A percentile compares a stretch with the other conserved stretches of the same genome.
Conservation (phyloP, 2,888 invertebrate genomes). For the Diarsia dahlii region DNA sequence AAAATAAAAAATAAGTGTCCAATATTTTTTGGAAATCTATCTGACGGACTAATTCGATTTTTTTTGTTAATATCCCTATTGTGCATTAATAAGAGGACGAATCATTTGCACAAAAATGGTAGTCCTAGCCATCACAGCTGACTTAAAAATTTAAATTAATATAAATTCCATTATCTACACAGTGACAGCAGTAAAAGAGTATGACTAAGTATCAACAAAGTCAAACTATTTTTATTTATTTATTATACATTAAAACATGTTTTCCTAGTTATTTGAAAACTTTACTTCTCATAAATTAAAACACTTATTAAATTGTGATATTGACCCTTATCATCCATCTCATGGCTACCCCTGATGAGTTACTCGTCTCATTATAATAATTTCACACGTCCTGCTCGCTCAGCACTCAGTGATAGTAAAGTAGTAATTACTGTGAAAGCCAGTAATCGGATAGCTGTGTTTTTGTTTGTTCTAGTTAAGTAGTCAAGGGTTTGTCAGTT, state of each 20-base stretch:
- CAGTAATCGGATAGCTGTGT: slow-evolving; percentile 58
- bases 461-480: slow-evolving; percentile 58
- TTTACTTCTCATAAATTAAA: background rate
- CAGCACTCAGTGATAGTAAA: slow-evolving; percentile 30
- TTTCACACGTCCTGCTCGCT: slow-evolving; percentile 67
- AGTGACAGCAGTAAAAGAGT: too few relatives aligned
- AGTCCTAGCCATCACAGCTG: too few relatives aligned
- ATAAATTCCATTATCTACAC: too few relatives aligned
- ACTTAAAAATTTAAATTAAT: too few relatives aligned
- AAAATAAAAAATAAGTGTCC: too few relatives aligned
- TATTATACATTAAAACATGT: background rate
- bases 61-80: too few relatives aligned
- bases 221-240: too few relatives aligned
- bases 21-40: too few relatives aligned
- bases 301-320: background rate
- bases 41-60: too few relatives aligned
- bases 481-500: slow-evolving; percentile 48
- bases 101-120: background rate
- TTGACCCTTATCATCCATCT: background rate
- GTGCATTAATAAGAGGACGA: background rate
- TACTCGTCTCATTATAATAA: slow-evolving; percentile 72
- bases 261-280: background rate
- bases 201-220: too few relatives aligned
- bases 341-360: slow-evolving; percentile 46
- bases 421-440: slow-evolving; percentile 60